A percentile compares a stretch with the other conserved stretches of the same genome.
These are phyloP conservation scores for Orgyia antiqua DNA, from an alignment of 2,888 invertebrate species.

Conservation along the genomic window DNA sequence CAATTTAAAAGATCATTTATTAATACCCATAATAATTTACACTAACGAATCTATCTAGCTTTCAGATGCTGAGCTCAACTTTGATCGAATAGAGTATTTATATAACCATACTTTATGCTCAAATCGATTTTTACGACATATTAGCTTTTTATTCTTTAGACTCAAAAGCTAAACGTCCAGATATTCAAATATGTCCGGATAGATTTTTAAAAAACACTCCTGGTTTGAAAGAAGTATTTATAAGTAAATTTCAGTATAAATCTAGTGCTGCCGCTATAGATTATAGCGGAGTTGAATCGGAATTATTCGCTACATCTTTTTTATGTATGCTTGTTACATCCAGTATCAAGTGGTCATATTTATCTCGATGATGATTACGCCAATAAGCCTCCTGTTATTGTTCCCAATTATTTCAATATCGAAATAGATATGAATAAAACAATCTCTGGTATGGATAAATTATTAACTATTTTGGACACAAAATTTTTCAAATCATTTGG, in stretches of 20 bases:
- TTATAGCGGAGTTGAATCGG: slow-evolving; percentile 5
- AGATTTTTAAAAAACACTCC: slow-evolving; percentile 8
- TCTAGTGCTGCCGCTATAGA: slow-evolving; percentile 5
- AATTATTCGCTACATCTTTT: slow-evolving; percentile 8
- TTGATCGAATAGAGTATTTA: slow-evolving; percentile 8
- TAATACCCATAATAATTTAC: slow-evolving; percentile 9
- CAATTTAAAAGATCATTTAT: slow-evolving; percentile 57
- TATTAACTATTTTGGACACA: slow-evolving; percentile 9
- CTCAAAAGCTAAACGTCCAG: slow-evolving; percentile 6
- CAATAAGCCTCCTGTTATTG: slow-evolving; percentile 12
- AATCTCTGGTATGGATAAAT: slow-evolving; percentile 15
- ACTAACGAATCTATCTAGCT: slow-evolving; percentile 5
- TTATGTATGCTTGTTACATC: slow-evolving; percentile 14
- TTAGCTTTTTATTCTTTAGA: slow-evolving; percentile 7
- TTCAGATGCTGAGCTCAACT: slow-evolving; percentile 2
- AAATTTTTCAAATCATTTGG: slow-evolving; percentile 11
- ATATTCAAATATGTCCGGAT: slow-evolving; percentile 7
- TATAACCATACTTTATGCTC: slow-evolving; percentile 5
- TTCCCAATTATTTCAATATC: slow-evolving; percentile 16
- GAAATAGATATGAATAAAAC: slow-evolving; percentile 10
- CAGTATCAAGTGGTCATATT: slow-evolving; percentile 18
- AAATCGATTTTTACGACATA: slow-evolving; percentile 4
- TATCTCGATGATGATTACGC: slow-evolving; percentile 16
- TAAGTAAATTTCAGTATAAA: slow-evolving; percentile 5
- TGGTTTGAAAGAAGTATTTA: slow-evolving; percentile 2